Conservation (phyloP, 2,888 invertebrate genomes). For the Terebella lapidaria region DNA sequence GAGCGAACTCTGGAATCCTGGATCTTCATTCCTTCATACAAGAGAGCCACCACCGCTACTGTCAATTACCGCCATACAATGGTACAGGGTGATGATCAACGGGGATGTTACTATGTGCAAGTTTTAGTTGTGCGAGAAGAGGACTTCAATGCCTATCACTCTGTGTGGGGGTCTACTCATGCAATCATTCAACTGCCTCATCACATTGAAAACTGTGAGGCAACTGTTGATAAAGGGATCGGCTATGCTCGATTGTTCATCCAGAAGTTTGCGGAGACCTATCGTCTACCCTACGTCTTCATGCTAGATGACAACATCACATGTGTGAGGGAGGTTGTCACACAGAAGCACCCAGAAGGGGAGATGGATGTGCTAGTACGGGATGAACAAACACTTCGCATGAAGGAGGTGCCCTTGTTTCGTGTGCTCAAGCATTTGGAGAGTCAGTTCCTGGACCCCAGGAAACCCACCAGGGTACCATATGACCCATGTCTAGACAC, state of each 20-base stretch:
- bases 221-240: background rate
- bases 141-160: background rate
- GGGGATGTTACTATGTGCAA: background rate
- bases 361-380: background rate
- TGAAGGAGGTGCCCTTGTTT: background rate
- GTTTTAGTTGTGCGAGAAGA: background rate
- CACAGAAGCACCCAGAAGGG: background rate
- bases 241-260: slow-evolving; percentile 11
- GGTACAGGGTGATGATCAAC: background rate
- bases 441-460: background rate
- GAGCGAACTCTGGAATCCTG: background rate
- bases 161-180: background rate
- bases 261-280: slow-evolving; percentile 12
- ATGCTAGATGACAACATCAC: slow-evolving; percentile 15
- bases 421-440: background rate
- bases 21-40: background rate
- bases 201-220: background rate
- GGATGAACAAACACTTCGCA: background rate
- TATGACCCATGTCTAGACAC: background rate
- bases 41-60: background rate
- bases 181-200: background rate
- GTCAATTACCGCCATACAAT: background rate
- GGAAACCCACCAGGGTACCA: background rate
- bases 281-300: slow-evolving; percentile 6
- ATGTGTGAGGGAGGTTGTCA: background rate